These are phyloP conservation scores for Mamestra brassicae DNA, from an alignment of 2,888 invertebrate species.

Conservation along the genomic window DNA sequence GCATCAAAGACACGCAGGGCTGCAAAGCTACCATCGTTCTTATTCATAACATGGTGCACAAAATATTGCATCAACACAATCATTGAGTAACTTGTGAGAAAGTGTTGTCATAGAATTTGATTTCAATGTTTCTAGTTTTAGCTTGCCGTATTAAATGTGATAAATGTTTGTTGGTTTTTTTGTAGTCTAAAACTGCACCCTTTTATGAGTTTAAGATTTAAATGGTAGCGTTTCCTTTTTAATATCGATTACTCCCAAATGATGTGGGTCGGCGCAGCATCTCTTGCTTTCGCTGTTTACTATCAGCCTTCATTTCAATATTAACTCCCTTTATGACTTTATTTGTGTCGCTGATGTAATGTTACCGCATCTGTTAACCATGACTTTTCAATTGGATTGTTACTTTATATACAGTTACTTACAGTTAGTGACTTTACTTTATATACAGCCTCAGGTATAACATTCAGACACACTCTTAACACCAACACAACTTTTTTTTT, in stretches of 20 bases:
- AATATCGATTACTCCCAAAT: not conserved
- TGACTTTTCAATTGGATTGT: not conserved
- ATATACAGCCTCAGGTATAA: too few species aligned
- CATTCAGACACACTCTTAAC: too few species aligned
- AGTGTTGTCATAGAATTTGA: not conserved
- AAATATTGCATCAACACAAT: conserved; percentile 52
- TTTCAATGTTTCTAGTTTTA: not conserved
- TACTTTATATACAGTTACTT: not conserved
- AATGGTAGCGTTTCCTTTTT: not conserved
- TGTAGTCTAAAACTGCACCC: not conserved
- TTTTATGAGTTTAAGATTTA: not conserved
- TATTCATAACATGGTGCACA: conserved; percentile 37
- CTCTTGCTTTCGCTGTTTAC: not conserved
- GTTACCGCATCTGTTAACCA: not conserved
- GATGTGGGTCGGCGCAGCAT: not conserved
- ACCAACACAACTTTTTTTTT: too few species aligned
- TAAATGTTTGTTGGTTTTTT: not conserved
- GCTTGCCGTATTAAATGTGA: not conserved
- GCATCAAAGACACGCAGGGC: not conserved
- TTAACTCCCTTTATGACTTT: not conserved
- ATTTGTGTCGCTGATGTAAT: not conserved
- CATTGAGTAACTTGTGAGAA: conserved; percentile 56
- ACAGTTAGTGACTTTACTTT: too few species aligned
- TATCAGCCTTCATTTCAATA: not conserved
- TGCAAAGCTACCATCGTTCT: conserved; percentile 21